Evolutionary conservation across 2,113 vertebrate genomes (phyloP).

Genomic region (Salvelinus alpinus): DNA sequence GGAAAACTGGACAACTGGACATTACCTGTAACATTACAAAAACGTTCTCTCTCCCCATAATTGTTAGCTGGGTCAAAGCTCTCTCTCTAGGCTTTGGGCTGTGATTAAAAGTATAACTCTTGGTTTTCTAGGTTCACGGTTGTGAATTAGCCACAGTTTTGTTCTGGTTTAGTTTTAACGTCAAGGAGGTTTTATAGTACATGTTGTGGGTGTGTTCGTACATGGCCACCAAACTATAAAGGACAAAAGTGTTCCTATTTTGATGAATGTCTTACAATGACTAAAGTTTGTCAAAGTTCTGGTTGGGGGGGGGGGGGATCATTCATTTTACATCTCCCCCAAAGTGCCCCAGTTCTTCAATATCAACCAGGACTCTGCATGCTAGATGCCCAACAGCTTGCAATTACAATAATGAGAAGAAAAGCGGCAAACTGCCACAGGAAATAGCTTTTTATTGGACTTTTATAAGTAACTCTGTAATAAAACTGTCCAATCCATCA

Average conservation of each 20-base stretch:
- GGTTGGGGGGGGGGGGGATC: slow-evolving; percentile 5
- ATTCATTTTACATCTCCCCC: slow-evolving; percentile 28
- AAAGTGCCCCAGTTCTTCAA: slow-evolving; percentile 21
- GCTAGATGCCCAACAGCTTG: slow-evolving; percentile 20
- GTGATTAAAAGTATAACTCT: slow-evolving; percentile 4
- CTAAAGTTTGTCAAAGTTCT: neutral
- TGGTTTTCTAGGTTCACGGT: slow-evolving; percentile 9
- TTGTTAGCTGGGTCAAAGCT: neutral
- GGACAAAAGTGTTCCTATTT: neutral
- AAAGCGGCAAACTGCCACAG: slow-evolving; percentile 57
- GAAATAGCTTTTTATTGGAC: slow-evolving; percentile 69
- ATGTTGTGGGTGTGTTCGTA: neutral
- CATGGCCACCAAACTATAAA: neutral
- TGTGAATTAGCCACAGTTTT: neutral
- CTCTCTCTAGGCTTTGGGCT: neutral
- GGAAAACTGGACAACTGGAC: too few species aligned
- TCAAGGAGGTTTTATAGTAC: too few species aligned
- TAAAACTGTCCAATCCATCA: slow-evolving; percentile 75
- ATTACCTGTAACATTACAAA: too few species aligned
- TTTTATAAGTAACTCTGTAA: slow-evolving; percentile 66
- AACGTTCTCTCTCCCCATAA: too few species aligned
- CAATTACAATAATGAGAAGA: slow-evolving; percentile 47
- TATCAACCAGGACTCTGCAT: slow-evolving; percentile 36
- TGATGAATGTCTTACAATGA: neutral
- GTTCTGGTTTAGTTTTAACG: neutral